Conservation (phyloP, 2,797 vertebrate species). For the Discoglossus pictus region DNA sequence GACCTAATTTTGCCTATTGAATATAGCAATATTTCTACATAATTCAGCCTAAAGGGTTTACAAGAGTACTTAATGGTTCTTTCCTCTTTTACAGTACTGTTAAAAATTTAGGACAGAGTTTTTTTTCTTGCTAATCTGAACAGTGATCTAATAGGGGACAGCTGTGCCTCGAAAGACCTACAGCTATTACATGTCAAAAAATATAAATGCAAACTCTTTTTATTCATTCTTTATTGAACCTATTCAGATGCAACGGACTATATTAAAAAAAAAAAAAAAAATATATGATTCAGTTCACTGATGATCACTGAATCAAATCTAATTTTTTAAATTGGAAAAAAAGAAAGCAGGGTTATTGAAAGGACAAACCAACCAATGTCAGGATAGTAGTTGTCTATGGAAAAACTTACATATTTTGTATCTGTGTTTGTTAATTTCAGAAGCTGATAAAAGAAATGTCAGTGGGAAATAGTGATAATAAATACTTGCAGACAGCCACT, state of each 20-base stretch:
- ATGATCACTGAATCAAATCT: slow-evolving; percentile 34
- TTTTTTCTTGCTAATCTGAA: slow-evolving; percentile 74
- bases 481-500: too few relatives aligned
- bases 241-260: slow-evolving; percentile 62
- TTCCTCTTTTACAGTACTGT: slow-evolving; percentile 57
- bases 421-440: neutral
- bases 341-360: slow-evolving; percentile 28
- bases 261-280: slow-evolving; percentile 35
- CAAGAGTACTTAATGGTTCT: slow-evolving; percentile 61
- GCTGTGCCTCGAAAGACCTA: slow-evolving; percentile 68
- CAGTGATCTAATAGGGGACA: slow-evolving; percentile 74
- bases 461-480: too few relatives aligned
- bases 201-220: slow-evolving; percentile 69
- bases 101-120: slow-evolving; percentile 66
- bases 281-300: slow-evolving; percentile 40
- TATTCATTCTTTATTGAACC: slow-evolving; percentile 62
- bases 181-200: slow-evolving; percentile 73
- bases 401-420: neutral
- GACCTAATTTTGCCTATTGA: slow-evolving; percentile 59
- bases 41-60: slow-evolving; percentile 66
- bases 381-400: neutral
- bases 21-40: slow-evolving; percentile 65
- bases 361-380: slow-evolving; percentile 22
- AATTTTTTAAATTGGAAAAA: slow-evolving; percentile 38
- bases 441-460: too few relatives aligned